These are phyloP conservation scores for Bucorvus abyssinicus DNA, from an alignment of 2,797 vertebrate genomes.

Conservation along the genomic window DNA sequence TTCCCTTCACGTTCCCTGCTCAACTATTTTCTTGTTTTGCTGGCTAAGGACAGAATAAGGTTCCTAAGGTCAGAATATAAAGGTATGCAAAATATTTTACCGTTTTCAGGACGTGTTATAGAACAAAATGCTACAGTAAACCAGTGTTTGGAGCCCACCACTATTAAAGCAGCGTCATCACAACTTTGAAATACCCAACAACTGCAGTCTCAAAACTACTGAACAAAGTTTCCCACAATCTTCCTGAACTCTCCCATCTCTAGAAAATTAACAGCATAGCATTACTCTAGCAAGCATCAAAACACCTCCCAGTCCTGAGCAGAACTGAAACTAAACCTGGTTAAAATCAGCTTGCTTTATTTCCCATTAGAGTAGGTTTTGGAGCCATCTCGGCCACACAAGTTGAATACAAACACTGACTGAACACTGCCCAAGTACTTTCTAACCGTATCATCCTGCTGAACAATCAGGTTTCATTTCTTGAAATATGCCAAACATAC, in stretches of 20 bases:
- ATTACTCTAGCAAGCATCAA: background rate
- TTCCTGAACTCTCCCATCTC: background rate
- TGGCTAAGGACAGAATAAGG: too few species aligned
- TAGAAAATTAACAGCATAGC: background rate
- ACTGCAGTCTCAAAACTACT: background rate
- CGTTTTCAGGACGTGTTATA: accelerated
- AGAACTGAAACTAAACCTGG: background rate
- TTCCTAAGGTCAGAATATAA: background rate
- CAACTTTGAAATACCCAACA: background rate
- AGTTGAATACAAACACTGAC: background rate
- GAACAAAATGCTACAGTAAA: background rate
- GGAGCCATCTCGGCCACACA: background rate
- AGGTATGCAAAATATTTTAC: background rate
- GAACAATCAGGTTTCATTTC: background rate
- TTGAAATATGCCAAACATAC: slow-evolving; percentile 64
- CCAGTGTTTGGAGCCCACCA: background rate
- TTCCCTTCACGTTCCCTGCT: background rate
- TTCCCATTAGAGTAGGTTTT: background rate
- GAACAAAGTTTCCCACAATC: background rate
- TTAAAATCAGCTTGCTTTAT: background rate
- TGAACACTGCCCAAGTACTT: background rate
- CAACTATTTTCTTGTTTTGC: background rate
- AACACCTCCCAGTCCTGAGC: background rate
- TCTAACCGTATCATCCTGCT: accelerated
- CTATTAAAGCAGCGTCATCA: background rate